phyloP scores from a whole-genome alignment of 1,140 invertebrate species.

The Zaprionus capensis region DNA sequence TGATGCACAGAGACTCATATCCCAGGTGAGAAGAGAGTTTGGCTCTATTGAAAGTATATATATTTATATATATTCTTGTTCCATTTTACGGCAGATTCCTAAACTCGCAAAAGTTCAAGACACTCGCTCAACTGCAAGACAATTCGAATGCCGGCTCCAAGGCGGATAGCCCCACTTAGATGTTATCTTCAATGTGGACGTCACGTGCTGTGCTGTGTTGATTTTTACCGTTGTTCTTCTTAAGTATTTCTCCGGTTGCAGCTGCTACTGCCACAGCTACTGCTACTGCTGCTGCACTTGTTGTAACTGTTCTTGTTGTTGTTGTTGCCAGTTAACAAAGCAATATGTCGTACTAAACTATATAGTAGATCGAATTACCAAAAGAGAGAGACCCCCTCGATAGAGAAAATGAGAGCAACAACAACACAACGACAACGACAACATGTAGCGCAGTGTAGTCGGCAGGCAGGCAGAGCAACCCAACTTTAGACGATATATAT shows the following conservation, averaged over 20 bases:
- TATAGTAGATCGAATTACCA: constrained; percentile 55
- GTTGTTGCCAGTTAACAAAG: constrained; percentile 53
- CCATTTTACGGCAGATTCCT: constrained; percentile 87
- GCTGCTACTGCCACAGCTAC: not conserved
- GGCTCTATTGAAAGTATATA: too few relatives aligned
- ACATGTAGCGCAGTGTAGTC: not conserved
- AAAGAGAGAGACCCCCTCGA: constrained; percentile 5
- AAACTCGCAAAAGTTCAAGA: constrained; percentile 93
- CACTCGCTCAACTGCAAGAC: constrained; percentile 88
- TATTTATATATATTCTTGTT: not conserved
- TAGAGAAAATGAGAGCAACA: constrained; percentile 9
- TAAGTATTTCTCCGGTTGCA: constrained; percentile 37
- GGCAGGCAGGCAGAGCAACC: constrained; percentile 5
- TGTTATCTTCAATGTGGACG: constrained; percentile 40
- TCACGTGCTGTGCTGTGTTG: constrained; percentile 32
- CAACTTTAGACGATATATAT: constrained; percentile 55
- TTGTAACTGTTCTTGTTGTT: not conserved
- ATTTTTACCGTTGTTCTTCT: constrained; percentile 52
- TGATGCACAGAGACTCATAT: constrained; percentile 99
- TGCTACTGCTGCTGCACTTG: not conserved
- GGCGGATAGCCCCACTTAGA: constrained; percentile 83
- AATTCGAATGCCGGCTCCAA: constrained; percentile 83
- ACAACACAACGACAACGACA: constrained; percentile 7
- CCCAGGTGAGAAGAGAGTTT: constrained; percentile 87
- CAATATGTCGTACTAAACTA: constrained; percentile 71